Evolutionary conservation across 2,113 vertebrate species (phyloP).

Genomic region (Catharus bicknelli): DNA sequence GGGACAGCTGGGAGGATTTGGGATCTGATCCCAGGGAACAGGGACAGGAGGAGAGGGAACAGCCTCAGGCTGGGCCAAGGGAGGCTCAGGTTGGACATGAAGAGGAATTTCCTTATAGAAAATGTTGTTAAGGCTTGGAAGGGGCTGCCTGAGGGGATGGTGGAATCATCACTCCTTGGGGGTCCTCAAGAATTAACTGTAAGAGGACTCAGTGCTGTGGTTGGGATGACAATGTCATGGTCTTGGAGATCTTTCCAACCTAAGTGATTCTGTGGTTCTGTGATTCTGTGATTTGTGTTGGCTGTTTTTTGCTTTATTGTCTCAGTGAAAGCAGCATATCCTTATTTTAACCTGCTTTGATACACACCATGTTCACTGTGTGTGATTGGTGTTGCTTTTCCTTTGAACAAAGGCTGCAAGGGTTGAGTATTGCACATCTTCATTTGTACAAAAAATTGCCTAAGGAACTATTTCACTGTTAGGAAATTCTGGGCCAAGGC

Average conservation of each 20-base stretch:
- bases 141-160: accelerated
- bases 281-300: neutral
- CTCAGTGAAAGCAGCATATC: neutral
- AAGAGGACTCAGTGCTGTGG: neutral
- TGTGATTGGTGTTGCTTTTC: neutral
- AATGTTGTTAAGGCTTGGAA: too few species aligned
- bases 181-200: neutral
- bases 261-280: neutral
- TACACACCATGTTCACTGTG: neutral
- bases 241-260: neutral
- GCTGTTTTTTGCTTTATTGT: neutral
- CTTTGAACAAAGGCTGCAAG: neutral
- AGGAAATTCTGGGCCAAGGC: neutral
- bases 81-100: accelerated
- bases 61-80: accelerated
- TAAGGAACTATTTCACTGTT: neutral
- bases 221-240: neutral
- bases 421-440: accelerated
- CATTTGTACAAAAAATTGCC: neutral
- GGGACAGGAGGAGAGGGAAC: neutral
- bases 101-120: neutral
- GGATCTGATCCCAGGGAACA: neutral
- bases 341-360: neutral
- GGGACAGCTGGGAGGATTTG: accelerated
- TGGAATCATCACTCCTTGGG: neutral